Evolutionary conservation across 2,113 vertebrate genomes (phyloP), one percentile per base, ranked within the genome.

Genomic region (Pelobates fuscus): DNA sequence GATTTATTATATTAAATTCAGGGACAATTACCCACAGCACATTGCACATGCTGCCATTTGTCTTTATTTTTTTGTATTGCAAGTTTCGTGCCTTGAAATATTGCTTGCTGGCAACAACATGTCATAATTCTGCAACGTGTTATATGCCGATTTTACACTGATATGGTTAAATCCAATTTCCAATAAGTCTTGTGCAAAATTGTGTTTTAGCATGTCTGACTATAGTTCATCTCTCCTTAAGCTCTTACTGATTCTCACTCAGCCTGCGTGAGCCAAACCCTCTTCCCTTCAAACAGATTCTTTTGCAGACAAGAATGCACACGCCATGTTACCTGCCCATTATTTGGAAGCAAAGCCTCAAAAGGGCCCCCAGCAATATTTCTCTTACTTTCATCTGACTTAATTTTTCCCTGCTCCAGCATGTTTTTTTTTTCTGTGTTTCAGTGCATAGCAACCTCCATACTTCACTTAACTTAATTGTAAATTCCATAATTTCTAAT

Each of bases 221-320:
- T 67, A 57, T 61, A 68, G 37, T 67, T 75, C 63, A 75, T 75
- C 73, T 61, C 55, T 18, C 58, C 41, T 76, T 77, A 77, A 77
- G 55, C 70, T 46, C 46, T 18, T n/a, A 3, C 0, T 66, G 71
- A 65, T 0, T 26, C 59, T 60, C 46, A 60, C 58, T 43, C 43
- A 25, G 52, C 2, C 0, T 67, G 49, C 10, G 18, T 84, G 83
- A 78, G 23, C 29, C 0, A 4, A 29, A 84, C 86, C 88, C 87
- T 86, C 86, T 81, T 86, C 85, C 84, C 81, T 68, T 77, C 65
- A 77, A 80, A 65, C 64, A 84, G 78, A 80, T 82, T 85, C 80
- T 71, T 52, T 78, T 21, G 74, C 81, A 30, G 77, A 29, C 88
- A 74, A 84, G 87, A 82, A 83, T 74, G 64, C 55, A 89, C 88